These are phyloP conservation scores for Brachycybe producta DNA, from an alignment of 2,888 invertebrate genomes.

Conservation along the genomic window DNA sequence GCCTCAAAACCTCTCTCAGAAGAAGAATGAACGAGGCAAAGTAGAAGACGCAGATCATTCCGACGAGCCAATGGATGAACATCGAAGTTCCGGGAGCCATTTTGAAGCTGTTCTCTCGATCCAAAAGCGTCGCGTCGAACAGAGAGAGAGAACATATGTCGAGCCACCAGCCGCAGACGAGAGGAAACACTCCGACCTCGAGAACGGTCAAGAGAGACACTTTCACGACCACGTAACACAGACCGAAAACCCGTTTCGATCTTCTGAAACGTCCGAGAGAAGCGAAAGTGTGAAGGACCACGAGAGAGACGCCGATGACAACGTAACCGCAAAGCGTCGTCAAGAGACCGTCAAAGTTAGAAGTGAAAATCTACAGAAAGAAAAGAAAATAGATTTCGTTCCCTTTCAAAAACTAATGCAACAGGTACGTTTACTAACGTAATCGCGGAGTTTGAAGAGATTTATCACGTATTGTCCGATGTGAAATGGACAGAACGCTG, in stretches of 20 bases:
- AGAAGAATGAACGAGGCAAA: constrained; percentile 93
- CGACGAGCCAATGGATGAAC: constrained; percentile 97
- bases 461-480: constrained; percentile 76
- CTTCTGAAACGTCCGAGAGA: constrained; percentile 64
- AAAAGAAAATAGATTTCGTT: constrained; percentile 17
- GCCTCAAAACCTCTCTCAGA: constrained; percentile 81
- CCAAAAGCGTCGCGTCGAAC: constrained; percentile 73
- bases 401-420: not conserved
- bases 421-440: constrained; percentile 31
- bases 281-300: constrained; percentile 70
- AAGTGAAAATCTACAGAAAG: constrained; percentile 46
- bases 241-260: constrained; percentile 69
- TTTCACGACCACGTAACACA: constrained; percentile 78
- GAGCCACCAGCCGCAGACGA: constrained; percentile 98
- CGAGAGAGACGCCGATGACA: constrained; percentile 66
- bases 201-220: constrained; percentile 90
- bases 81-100: constrained; percentile 91
- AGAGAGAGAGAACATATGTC: constrained; percentile 91
- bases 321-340: constrained; percentile 90
- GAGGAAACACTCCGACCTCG: constrained; percentile 91
- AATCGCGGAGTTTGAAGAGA: constrained; percentile 50
- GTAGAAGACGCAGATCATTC: constrained; percentile 98
- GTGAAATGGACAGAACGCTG: constrained; percentile 89
- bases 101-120: constrained; percentile 69
- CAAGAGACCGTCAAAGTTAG: constrained; percentile 82